Percentiles rank a stretch among this genome's conserved stretches.
These are phyloP conservation scores for Phacellophora camtschatica DNA, from an alignment of 30 jellyfish, hydroid and myxozoan genomes.

Conservation along the genomic window DNA sequence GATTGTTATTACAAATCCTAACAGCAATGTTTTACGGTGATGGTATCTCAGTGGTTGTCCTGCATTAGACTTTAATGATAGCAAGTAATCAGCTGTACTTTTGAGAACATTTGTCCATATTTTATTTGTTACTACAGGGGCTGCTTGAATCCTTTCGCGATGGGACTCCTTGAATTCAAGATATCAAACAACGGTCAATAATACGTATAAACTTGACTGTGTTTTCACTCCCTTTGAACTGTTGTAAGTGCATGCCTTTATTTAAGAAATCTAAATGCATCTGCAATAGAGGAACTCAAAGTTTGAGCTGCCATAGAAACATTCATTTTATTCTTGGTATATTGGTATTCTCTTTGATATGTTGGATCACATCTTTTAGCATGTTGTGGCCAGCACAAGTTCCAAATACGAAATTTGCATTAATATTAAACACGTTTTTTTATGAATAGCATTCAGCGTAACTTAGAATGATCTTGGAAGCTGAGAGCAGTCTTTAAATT, in stretches of 20 bases:
- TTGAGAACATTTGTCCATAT: slow-evolving; percentile 9
- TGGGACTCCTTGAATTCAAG: slow-evolving; percentile 32
- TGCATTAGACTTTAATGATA: neutral
- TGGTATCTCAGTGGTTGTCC: slow-evolving; percentile 15
- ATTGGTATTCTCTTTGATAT: too few relatives aligned
- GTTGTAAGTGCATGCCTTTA: neutral
- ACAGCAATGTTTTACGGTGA: slow-evolving; percentile 14
- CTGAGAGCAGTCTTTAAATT: too few relatives aligned
- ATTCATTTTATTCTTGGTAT: slow-evolving; percentile 43
- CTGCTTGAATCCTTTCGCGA: slow-evolving; percentile 25
- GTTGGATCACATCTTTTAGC: too few relatives aligned
- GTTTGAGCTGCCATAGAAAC: slow-evolving; percentile 31
- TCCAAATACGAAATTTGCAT: too few relatives aligned
- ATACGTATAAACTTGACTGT: slow-evolving; percentile 31
- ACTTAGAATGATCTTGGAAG: too few relatives aligned
- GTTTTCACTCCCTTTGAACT: slow-evolving; percentile 32
- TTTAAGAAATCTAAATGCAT: slow-evolving; percentile 33
- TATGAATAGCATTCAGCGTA: too few relatives aligned
- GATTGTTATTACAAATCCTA: slow-evolving; percentile 49
- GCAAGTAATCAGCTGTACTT: neutral
- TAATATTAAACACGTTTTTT: too few relatives aligned
- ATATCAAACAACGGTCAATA: slow-evolving; percentile 32
- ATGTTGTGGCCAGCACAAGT: too few relatives aligned
- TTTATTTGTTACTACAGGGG: slow-evolving; percentile 28
- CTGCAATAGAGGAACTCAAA: slow-evolving; percentile 9